Evolutionary conservation across 2,113 vertebrate genomes (phyloP).

Genomic region (Lagopus muta): DNA sequence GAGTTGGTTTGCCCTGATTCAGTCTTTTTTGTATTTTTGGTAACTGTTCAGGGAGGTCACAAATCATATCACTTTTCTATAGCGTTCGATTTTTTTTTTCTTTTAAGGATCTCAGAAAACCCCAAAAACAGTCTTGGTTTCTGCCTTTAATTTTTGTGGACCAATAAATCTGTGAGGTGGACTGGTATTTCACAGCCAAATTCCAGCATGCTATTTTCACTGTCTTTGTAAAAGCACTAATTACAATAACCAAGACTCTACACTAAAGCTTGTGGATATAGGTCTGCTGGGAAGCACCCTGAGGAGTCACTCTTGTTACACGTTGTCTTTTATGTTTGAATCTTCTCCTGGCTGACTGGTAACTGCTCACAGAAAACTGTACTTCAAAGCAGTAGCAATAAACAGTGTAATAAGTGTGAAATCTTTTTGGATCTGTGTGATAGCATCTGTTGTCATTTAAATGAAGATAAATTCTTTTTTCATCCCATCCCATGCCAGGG

Average conservation of each 20-base stretch:
- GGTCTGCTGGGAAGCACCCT: neutral
- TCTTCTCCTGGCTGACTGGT: neutral
- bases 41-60: neutral
- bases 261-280: neutral
- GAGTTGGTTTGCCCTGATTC: neutral
- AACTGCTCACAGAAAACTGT: neutral
- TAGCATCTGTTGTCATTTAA: neutral
- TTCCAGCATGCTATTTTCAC: neutral
- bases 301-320: neutral
- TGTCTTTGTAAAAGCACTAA: neutral
- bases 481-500: neutral
- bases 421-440: neutral
- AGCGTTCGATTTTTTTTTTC: neutral
- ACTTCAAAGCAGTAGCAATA: neutral
- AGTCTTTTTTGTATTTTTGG: neutral
- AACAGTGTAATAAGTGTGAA: neutral
- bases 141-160: conserved; percentile 7
- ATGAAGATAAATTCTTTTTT: neutral
- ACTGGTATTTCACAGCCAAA: neutral
- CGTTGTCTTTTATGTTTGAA: neutral
- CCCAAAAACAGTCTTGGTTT: neutral
- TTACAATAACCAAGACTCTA: neutral
- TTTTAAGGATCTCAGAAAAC: neutral
- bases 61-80: neutral
- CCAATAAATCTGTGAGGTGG: neutral